These are phyloP conservation scores for Drosophila ogumai DNA, from an alignment of 1,140 invertebrate species.

Conservation along the genomic window DNA sequence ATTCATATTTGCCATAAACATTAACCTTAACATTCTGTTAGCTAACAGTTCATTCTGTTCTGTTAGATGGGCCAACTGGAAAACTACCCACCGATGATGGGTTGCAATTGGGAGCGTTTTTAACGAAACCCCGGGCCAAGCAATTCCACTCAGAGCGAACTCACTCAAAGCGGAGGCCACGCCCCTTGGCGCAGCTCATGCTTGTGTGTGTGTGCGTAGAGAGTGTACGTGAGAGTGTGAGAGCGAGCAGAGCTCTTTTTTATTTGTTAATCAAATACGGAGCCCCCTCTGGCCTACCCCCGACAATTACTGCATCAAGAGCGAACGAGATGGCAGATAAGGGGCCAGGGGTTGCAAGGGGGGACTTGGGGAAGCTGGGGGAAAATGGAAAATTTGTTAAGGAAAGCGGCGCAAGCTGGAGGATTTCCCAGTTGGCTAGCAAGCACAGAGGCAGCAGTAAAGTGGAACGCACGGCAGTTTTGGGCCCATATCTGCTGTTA, in stretches of 20 bases:
- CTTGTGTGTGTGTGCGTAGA: slow-evolving; percentile 4
- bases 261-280: slow-evolving; percentile 78
- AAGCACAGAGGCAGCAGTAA: slow-evolving; percentile 50
- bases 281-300: slow-evolving; percentile 57
- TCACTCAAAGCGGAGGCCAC: slow-evolving; percentile 31
- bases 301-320: slow-evolving; percentile 15
- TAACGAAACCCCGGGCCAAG: slow-evolving; percentile 30
- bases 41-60: background rate
- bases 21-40: slow-evolving; percentile 11
- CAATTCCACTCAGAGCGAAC: slow-evolving; percentile 21
- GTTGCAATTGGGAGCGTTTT: slow-evolving; percentile 26
- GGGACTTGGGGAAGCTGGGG: slow-evolving; percentile 1
- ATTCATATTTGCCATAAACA: slow-evolving; percentile 12
- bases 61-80: slow-evolving; percentile 38
- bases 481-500: background rate
- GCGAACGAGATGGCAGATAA: slow-evolving; percentile 42
- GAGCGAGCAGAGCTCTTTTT: slow-evolving; percentile 64
- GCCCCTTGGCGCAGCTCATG: slow-evolving; percentile 15
- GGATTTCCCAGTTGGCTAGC: slow-evolving; percentile 62
- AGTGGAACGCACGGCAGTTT: slow-evolving; percentile 61
- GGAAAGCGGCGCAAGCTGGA: slow-evolving; percentile 42
- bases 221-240: slow-evolving; percentile 16
- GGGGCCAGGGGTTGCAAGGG: slow-evolving; percentile 2
- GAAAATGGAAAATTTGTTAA: slow-evolving; percentile 36
- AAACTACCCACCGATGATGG: slow-evolving; percentile 25